Evolutionary conservation across 2,113 vertebrate species (phyloP).

Genomic region (Capricornis sumatraensis): DNA sequence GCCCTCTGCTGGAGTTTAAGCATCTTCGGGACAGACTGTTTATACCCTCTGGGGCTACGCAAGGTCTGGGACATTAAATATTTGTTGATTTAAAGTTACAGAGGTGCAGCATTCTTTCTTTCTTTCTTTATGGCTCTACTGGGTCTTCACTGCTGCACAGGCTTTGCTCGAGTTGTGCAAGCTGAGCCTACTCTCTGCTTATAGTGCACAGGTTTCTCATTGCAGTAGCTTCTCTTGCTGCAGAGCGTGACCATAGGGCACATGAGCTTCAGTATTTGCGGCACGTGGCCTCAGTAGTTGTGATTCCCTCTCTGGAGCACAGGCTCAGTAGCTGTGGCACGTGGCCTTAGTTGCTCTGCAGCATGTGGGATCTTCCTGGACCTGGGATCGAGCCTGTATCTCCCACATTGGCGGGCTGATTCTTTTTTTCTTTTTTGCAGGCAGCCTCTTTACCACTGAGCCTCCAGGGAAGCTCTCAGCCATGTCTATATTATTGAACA

Average conservation of each 20-base stretch:
- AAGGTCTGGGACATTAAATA: neutral
- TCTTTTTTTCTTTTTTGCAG: neutral
- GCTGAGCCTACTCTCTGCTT: neutral
- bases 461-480: neutral
- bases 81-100: neutral
- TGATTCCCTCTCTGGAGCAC: neutral
- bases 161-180: neutral
- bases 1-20: neutral
- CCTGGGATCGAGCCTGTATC: neutral
- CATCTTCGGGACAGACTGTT: neutral
- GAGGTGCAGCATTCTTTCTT: neutral
- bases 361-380: neutral
- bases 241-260: neutral
- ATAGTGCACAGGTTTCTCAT: neutral
- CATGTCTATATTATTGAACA: neutral
- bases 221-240: neutral
- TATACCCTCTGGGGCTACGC: neutral
- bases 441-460: neutral
- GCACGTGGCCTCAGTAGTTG: neutral
- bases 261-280: neutral
- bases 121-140: neutral
- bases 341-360: neutral
- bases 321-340: neutral
- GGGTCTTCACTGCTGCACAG: neutral
- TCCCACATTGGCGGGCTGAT: neutral